phyloP scores from a whole-genome alignment of 53 echinoderm and acorn worm genomes.

The Hippasteria phrygiana region DNA sequence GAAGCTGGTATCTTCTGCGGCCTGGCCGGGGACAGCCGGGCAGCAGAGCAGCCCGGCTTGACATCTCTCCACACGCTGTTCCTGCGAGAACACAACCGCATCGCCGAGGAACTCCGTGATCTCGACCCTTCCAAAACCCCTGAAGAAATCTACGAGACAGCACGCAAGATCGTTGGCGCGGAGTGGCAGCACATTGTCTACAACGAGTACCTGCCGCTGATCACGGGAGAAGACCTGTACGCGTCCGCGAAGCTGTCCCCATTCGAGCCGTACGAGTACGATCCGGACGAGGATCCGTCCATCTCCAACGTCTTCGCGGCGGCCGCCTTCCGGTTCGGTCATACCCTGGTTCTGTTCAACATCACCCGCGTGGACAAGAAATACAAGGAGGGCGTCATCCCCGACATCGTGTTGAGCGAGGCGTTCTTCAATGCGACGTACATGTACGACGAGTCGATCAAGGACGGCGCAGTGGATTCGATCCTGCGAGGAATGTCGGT shows the following conservation, averaged over 20 bases:
- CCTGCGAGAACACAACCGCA: conserved; percentile 79
- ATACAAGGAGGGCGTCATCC: not conserved
- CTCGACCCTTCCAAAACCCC: conserved; percentile 52
- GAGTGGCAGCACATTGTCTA: conserved; percentile 74
- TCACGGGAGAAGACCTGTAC: conserved; percentile 41
- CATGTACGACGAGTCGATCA: conserved; percentile 67
- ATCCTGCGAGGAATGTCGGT: conserved; percentile 62
- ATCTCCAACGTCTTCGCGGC: conserved; percentile 81
- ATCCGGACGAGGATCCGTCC: conserved; percentile 58
- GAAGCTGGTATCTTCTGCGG: conserved; percentile 25
- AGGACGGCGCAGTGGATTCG: conserved; percentile 74
- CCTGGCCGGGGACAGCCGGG: conserved; percentile 82
- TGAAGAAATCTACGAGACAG: conserved; percentile 52
- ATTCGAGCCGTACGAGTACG: conserved; percentile 33
- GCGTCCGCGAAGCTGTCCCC: not conserved
- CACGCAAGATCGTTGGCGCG: conserved; percentile 77
- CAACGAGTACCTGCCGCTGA: conserved; percentile 70
- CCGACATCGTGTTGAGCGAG: conserved; percentile 40
- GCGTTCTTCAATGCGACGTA: conserved; percentile 85
- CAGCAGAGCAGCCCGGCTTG: conserved; percentile 81
- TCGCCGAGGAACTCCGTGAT: conserved; percentile 57
- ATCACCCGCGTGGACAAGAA: conserved; percentile 59
- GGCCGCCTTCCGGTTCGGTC: conserved; percentile 83
- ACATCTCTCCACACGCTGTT: conserved; percentile 82
- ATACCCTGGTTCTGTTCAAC: conserved; percentile 67